Evolutionary conservation across 2,888 invertebrate genomes (phyloP).

Genomic region (Unio pictorum): DNA sequence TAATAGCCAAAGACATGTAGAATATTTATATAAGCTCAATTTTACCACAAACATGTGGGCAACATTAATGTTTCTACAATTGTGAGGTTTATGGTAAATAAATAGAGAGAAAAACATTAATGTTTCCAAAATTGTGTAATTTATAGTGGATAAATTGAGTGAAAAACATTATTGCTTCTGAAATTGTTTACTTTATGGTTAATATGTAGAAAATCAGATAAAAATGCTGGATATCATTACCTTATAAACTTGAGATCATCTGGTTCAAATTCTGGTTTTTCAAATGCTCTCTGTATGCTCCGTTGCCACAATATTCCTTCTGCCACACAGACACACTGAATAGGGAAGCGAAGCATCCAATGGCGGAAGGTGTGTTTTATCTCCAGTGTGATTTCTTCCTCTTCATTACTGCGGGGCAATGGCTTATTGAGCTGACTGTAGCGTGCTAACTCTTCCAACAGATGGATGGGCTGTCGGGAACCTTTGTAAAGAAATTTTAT

Average conservation of each 20-base stretch:
- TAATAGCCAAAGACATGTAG: too few species aligned
- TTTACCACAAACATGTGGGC: too few species aligned
- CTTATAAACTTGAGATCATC: slow-evolving; percentile 49
- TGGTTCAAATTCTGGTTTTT: slow-evolving; percentile 43
- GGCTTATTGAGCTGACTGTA: slow-evolving; percentile 14
- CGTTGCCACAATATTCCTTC: slow-evolving; percentile 67
- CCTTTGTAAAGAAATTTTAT: slow-evolving; percentile 6
- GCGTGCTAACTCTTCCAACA: slow-evolving; percentile 61
- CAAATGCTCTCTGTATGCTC: slow-evolving; percentile 50
- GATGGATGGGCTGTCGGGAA: slow-evolving; percentile 49
- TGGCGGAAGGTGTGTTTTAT: slow-evolving; percentile 57
- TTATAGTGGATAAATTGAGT: too few species aligned
- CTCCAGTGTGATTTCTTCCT: slow-evolving; percentile 27
- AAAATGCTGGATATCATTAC: slow-evolving; percentile 17
- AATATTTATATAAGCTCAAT: too few species aligned
- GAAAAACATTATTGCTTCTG: too few species aligned
- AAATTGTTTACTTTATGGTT: too few species aligned
- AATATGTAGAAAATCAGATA: too few species aligned
- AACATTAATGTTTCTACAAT: too few species aligned
- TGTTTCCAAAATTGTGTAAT: too few species aligned
- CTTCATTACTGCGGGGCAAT: slow-evolving; percentile 10
- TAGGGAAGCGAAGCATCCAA: slow-evolving; percentile 67
- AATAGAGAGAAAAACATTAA: too few species aligned
- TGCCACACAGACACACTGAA: slow-evolving; percentile 64
- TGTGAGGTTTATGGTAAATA: too few species aligned